Percentiles rank a stretch among this genome's conserved stretches.
Conservation (phyloP, 1,140 invertebrate species). For the Wiebesia pumilae region DNA sequence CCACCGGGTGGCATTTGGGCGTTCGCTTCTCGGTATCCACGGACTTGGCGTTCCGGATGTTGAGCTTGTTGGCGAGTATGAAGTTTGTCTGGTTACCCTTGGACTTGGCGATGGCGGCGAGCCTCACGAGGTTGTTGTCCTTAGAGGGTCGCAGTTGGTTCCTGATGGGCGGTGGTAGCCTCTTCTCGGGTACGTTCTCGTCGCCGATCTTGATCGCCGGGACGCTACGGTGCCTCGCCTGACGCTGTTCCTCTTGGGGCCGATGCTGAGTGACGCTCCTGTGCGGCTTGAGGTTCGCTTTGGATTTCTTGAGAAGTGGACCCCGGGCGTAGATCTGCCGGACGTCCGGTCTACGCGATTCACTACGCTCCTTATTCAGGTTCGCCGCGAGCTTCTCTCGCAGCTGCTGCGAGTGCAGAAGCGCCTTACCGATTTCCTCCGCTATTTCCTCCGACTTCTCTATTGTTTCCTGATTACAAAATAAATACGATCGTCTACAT, state of each 20-base stretch:
- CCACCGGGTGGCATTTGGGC: not conserved
- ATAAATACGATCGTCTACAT: not conserved
- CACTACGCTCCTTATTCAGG: slow-evolving; percentile 32
- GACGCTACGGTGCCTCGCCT: not conserved
- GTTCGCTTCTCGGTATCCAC: not conserved
- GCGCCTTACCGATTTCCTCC: slow-evolving; percentile 61
- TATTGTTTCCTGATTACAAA: not conserved
- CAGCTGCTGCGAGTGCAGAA: slow-evolving; percentile 64
- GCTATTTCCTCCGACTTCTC: slow-evolving; percentile 60
- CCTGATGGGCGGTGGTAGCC: not conserved
- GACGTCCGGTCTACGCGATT: not conserved
- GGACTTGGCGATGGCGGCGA: not conserved
- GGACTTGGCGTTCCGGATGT: slow-evolving; percentile 52
- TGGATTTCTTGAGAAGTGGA: not conserved
- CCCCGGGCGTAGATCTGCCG: slow-evolving; percentile 23
- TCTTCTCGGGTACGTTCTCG: not conserved
- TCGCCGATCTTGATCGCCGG: not conserved
- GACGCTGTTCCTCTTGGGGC: too few species aligned
- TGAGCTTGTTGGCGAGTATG: slow-evolving; percentile 63
- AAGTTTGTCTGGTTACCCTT: slow-evolving; percentile 53
- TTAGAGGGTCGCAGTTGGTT: not conserved
- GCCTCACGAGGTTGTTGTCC: not conserved
- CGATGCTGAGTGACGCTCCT: slow-evolving; percentile 33
- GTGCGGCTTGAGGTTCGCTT: not conserved
- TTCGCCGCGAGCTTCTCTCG: slow-evolving; percentile 43